phyloP scores from a whole-genome alignment of 2,888 invertebrate species.

The Baronia brevicornis region DNA sequence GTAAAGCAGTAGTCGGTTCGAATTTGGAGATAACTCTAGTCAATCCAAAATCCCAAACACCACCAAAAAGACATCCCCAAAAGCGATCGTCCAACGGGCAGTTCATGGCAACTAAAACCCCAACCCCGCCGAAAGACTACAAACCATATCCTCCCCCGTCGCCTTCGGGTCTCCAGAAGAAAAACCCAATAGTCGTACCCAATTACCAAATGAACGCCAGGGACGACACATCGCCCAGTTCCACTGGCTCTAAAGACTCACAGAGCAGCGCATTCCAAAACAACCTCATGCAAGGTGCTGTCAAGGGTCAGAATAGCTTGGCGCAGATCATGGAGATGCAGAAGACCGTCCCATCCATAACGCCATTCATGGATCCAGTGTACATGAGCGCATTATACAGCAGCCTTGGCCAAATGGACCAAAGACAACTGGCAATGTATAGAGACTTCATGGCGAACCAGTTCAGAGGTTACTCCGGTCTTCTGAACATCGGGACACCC shows the following conservation, averaged over 20 bases:
- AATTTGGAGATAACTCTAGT: conserved; percentile 84
- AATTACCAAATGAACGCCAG: conserved; percentile 46
- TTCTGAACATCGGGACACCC: conserved; percentile 55
- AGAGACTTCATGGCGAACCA: conserved; percentile 59
- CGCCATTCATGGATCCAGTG: conserved; percentile 48
- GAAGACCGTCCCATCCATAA: conserved; percentile 30
- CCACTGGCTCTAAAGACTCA: conserved; percentile 35
- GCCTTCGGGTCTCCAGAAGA: conserved; percentile 29
- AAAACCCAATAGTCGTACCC: conserved; percentile 45
- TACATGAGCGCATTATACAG: conserved; percentile 60
- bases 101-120: conserved; percentile 65
- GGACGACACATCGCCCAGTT: conserved; percentile 45
- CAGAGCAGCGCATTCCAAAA: too few species aligned
- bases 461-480: conserved; percentile 46
- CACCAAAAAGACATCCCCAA: conserved; percentile 49
- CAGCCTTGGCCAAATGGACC: conserved; percentile 56
- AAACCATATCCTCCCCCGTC: conserved; percentile 27
- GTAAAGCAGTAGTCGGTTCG: conserved; percentile 71
- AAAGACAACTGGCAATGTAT: conserved; percentile 56
- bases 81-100: conserved; percentile 75
- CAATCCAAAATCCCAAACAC: conserved; percentile 54
- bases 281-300: conserved; percentile 22
- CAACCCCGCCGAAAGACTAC: conserved; percentile 50
- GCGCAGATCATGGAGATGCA: conserved; percentile 37
- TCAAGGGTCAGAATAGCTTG: conserved; percentile 26